These are phyloP conservation scores for Nothura maculosa DNA, from an alignment of 2,797 vertebrate species.

Conservation along the genomic window DNA sequence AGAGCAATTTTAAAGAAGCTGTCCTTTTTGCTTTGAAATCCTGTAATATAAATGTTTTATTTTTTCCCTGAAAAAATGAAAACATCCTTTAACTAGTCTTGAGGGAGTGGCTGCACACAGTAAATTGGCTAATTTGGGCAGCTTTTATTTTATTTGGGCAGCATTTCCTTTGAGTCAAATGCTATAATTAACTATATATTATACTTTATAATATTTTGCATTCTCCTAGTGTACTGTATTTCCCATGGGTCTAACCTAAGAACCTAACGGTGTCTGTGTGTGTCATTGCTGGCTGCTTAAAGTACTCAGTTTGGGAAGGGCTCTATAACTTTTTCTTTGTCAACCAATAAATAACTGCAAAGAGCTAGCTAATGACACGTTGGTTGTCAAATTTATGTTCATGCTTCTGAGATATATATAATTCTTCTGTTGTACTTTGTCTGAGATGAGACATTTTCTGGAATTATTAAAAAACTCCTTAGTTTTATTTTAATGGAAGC, in stretches of 20 bases:
- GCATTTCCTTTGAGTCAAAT: not conserved
- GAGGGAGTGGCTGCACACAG: not conserved
- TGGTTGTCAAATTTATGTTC: not conserved
- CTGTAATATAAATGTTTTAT: not conserved
- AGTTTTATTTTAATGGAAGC: not conserved
- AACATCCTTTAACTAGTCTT: not conserved
- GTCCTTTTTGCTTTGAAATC: not conserved
- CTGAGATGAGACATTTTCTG: not conserved
- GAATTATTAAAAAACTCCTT: not conserved
- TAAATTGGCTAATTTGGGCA: not conserved
- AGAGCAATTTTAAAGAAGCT: not conserved
- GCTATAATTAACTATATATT: not conserved
- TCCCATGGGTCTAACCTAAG: not conserved
- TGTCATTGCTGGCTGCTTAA: not conserved
- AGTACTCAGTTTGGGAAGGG: not conserved
- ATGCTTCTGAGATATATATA: rapidly evolving
- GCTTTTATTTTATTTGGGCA: not conserved
- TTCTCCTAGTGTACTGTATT: not conserved
- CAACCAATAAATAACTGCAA: not conserved
- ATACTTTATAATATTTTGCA: not conserved
- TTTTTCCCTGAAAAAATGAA: not conserved
- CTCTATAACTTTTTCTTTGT: not conserved
- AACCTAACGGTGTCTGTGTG: not conserved
- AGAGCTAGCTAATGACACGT: not conserved
- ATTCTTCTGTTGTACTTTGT: not conserved